These are phyloP conservation scores for Papilio polytes DNA, from an alignment of 1,140 invertebrate genomes.

Conservation along the genomic window DNA sequence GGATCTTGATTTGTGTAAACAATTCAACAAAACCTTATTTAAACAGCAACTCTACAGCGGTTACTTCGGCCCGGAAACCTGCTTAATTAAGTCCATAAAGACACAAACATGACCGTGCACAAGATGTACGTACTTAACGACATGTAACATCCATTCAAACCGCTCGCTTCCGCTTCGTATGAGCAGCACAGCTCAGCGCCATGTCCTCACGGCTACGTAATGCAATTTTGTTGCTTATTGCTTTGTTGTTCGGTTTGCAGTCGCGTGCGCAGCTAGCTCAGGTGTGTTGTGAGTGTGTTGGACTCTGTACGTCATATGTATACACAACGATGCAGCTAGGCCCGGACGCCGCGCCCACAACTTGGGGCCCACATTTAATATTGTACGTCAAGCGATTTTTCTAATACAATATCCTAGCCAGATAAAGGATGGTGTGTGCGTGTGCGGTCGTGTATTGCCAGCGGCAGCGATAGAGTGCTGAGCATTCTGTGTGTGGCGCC, in stretches of 20 bases:
- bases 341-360: not conserved
- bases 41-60: not conserved
- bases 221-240: not conserved
- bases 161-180: slow-evolving; percentile 21
- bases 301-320: not conserved
- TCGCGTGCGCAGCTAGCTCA: not conserved
- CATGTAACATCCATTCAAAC: slow-evolving; percentile 34
- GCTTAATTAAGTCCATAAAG: slow-evolving; percentile 6
- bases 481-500: slow-evolving; percentile 9
- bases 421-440: not conserved
- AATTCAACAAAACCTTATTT: slow-evolving; percentile 7
- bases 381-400: not conserved
- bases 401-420: not conserved
- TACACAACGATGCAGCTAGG: not conserved
- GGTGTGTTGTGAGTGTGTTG: not conserved
- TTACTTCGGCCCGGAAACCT: not conserved
- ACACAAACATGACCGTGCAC: slow-evolving; percentile 27
- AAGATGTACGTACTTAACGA: slow-evolving; percentile 34
- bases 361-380: not conserved
- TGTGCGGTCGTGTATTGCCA: not conserved
- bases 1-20: not conserved
- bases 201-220: not conserved
- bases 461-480: not conserved
- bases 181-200: not conserved
- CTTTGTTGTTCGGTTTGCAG: not conserved